phyloP scores from a whole-genome alignment of 2,113 vertebrate genomes.

The Anolis carolinensis region DNA sequence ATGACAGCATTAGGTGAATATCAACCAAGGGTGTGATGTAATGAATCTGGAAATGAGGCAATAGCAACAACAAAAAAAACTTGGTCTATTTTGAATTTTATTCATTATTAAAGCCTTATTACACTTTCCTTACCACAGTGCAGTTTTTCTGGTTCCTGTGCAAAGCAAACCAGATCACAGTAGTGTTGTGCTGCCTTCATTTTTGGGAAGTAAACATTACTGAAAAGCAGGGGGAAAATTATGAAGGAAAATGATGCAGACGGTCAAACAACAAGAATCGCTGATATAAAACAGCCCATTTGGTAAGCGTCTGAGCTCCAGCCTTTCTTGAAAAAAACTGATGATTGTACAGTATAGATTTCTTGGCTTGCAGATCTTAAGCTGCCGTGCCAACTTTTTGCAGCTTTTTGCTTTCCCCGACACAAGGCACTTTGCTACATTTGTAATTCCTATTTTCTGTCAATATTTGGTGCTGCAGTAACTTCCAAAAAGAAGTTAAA shows the following conservation, averaged over 20 bases:
- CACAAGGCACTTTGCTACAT: constrained; percentile 61
- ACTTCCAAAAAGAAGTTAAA: not conserved
- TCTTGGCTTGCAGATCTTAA: constrained; percentile 59
- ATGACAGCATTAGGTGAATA: not conserved
- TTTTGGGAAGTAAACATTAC: not conserved
- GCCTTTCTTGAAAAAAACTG: constrained; percentile 69
- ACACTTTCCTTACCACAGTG: not conserved
- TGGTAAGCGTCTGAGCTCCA: constrained; percentile 70
- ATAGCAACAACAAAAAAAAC: not conserved
- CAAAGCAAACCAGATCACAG: not conserved
- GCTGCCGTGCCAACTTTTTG: constrained; percentile 68
- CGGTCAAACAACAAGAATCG: constrained; percentile 73
- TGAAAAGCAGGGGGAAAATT: not conserved
- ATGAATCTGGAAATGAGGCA: not conserved
- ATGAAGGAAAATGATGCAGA: constrained; percentile 25
- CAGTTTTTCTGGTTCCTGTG: no score
- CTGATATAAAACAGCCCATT: constrained; percentile 72
- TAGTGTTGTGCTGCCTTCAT: not conserved
- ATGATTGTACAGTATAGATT: constrained; percentile 69
- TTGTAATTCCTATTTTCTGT: constrained; percentile 58
- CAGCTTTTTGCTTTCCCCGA: constrained; percentile 54
- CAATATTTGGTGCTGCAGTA: not conserved
- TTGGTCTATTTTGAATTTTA: not conserved
- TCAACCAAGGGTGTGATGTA: not conserved
- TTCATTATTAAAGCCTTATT: not conserved